Evolutionary conservation across 1,140 invertebrate genomes (phyloP), one percentile per base, ranked within the genome.

Genomic region (Lepidurus arcticus): DNA sequence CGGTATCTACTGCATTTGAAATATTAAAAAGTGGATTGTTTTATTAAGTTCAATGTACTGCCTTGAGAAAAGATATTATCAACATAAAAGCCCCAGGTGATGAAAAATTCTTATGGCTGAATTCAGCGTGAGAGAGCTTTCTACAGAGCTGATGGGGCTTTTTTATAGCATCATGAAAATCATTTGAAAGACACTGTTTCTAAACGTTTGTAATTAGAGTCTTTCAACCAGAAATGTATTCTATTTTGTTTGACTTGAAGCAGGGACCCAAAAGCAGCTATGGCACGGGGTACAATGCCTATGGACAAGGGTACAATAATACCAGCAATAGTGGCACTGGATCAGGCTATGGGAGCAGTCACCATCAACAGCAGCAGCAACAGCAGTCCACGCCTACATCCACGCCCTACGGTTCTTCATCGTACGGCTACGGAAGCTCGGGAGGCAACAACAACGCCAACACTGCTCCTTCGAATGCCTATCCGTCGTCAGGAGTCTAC

Each of bases 211-310:
- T 4, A 34, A 34, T 34, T 34, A 4, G 4, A 34, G 34, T 3
- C 34, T 34, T 34, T 34, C 34, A 34, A 34, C 34, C 34, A 34
- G 34, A 34, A 34, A 34, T 34, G 4, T 34, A 34, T 34, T 34
- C 2, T 34, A 34, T 2, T 34, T 34, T 34, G 34, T 34, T 34
- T 34, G 4, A 34, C 34, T 34, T 34, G 34, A 65, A 65, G 53
- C 53, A 65, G 53, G 53, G 53, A 21, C 53, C 53, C 21, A 65
- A 65, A 7, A 65, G 13, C 53, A 65, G 53, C 53, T 65, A 65
- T 21, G 53, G 53, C 16, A 65, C 53, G 16, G 53, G 53, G 53
- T 65, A 65, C 53, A 65, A 65, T 16, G 13, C 9, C 13, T 65
- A 65, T 21, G n/a, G 53, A 3, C 53, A 65, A 21, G 53, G 53